Conservation (phyloP, 2,113 vertebrate species). For the Chrysochloris asiatica region DNA sequence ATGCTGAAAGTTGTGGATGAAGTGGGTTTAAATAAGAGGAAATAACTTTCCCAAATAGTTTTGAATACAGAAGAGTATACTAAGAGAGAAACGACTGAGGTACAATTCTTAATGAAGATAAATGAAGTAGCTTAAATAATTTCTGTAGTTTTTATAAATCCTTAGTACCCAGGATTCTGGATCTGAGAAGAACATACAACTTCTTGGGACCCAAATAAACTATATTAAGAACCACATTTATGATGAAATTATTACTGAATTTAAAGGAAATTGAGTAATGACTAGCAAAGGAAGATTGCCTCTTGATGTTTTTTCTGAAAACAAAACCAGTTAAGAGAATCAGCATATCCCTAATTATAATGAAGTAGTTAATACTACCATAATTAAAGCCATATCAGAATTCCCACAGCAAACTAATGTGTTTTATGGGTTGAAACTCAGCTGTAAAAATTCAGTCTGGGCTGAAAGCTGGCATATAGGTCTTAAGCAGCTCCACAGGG, state of each 20-base stretch:
- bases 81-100: background rate
- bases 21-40: background rate
- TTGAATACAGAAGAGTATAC: background rate
- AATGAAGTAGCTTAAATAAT: background rate
- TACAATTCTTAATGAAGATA: background rate
- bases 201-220: slow-evolving; percentile 17
- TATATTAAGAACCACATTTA: background rate
- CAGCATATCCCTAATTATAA: slow-evolving; percentile 76
- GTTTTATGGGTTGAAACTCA: slow-evolving; percentile 81
- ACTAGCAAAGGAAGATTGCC: slow-evolving; percentile 48
- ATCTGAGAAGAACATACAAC: background rate
- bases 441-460: slow-evolving; percentile 78
- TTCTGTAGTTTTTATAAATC: background rate
- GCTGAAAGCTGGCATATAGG: slow-evolving; percentile 66
- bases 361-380: slow-evolving; percentile 65
- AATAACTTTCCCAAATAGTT: background rate
- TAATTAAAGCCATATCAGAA: slow-evolving; percentile 79
- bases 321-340: slow-evolving; percentile 72
- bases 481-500: slow-evolving; percentile 49
- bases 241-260: slow-evolving; percentile 34
- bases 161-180: background rate
- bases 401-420: slow-evolving; percentile 80
- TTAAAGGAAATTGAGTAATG: slow-evolving; percentile 49
- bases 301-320: slow-evolving; percentile 68
- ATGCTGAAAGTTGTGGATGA: background rate